These are phyloP conservation scores for Crotalus tigris DNA, from an alignment of 2,113 vertebrate genomes.

Conservation along the genomic window DNA sequence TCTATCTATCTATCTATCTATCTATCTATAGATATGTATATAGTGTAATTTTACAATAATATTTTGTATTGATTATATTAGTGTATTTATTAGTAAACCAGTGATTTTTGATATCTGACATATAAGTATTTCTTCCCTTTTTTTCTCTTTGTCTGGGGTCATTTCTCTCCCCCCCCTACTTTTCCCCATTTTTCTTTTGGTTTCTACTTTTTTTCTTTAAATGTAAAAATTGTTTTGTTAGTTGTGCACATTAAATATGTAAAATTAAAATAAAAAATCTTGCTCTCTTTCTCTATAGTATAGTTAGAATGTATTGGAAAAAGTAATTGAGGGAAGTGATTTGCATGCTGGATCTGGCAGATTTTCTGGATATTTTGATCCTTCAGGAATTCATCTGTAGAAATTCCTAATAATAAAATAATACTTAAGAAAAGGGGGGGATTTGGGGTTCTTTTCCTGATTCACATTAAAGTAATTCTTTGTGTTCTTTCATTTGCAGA, in stretches of 20 bases:
- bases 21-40: too few relatives aligned
- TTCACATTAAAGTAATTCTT: neutral
- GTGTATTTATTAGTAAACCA: neutral
- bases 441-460: neutral
- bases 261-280: neutral
- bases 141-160: neutral
- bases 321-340: neutral
- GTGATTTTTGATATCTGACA: neutral
- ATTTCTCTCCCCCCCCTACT: neutral
- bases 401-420: neutral
- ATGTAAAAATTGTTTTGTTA: neutral
- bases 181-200: neutral
- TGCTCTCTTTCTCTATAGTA: neutral
- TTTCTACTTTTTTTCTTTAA: neutral
- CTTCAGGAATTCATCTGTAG: neutral
- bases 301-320: neutral
- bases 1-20: too few relatives aligned
- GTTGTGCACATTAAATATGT: neutral
- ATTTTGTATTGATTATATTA: neutral
- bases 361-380: neutral
- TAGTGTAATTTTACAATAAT: neutral
- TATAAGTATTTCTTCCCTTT: neutral
- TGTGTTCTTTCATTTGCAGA: slow-evolving; percentile 41
- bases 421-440: neutral
- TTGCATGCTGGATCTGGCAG: neutral